Base-by-base conservation (phyloP, 2,113 vertebrate genomes). In the Pan paniscus region DNA sequence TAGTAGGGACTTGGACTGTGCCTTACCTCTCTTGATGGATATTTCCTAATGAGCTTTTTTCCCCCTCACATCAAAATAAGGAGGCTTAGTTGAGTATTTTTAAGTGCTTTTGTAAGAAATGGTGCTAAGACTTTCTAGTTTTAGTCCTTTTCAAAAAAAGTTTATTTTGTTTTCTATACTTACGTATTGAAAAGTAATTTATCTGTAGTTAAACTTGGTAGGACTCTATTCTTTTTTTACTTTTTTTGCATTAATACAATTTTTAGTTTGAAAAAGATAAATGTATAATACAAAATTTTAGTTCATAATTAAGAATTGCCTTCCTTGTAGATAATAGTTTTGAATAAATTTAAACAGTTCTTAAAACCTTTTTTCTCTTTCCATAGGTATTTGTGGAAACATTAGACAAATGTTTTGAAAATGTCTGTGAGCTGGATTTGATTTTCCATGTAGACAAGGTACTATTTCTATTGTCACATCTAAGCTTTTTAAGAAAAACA, bases 391-490 rank as follows among this genome's bases (percentile, higher is more conserved):
- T 99, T 96, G 99, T 99, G 99, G 99, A 99, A 99, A 99, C 99
- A 30, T 98, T 99, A 98, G 99, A 99, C 99, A 99, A 99, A 97
- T 99, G 99, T 98, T 99, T 99, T 98, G 99, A 99, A 99, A 99
- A 99, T 86, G 99, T 99, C 97, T 99, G 99, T 99, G 99, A 99
- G 97, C 99, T 99, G 98, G 99, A 99, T 99, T 99, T 99, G 98
- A 99, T 99, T 99, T 99, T 99, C 99, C 99, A 99, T 81, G 99
- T 99, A 96, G 99, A 99, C 98, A 99, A 99, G 99, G 99, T 99
- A 99, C 93, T 98, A 87, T 97, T 98, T 25, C 48, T 85, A 73
- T 76, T 97, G 64, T 94, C 88, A 89, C 80, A 70, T 97, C 16
- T n/a, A 83, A 91, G 2, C 48, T 75, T 27, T 82, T 61, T 93